A percentile compares a stretch with the other conserved stretches of the same genome.
phyloP scores from a whole-genome alignment of 30 jellyfish, hydroid and myxozoan species.

The Hydra vulgaris region DNA sequence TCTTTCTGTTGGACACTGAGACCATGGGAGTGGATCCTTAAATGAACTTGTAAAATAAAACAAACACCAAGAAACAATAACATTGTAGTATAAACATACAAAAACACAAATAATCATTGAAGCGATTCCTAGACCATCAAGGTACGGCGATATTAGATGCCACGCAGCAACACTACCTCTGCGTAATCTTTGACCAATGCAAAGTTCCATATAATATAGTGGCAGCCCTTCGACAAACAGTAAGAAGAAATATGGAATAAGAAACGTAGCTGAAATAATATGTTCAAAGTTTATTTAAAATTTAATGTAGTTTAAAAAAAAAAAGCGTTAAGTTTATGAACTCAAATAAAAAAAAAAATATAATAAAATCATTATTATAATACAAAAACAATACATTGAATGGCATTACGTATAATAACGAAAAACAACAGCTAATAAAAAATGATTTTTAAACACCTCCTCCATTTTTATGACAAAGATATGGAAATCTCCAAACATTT shows the following conservation, averaged over 20 bases:
- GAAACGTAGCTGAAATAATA: slow-evolving; percentile 67
- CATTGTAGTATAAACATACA: slow-evolving; percentile 94
- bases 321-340: too few species aligned
- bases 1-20: slow-evolving; percentile 65
- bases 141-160: slow-evolving; percentile 85
- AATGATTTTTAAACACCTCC: slow-evolving; percentile 51
- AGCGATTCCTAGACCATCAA: slow-evolving; percentile 96
- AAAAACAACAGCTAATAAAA: neutral
- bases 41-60: slow-evolving; percentile 76
- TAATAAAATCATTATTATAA: too few species aligned
- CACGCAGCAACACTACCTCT: slow-evolving; percentile 89
- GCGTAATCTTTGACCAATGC: slow-evolving; percentile 97
- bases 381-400: too few species aligned
- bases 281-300: neutral
- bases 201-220: slow-evolving; percentile 85
- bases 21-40: slow-evolving; percentile 91
- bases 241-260: slow-evolving; percentile 86
- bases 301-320: too few species aligned
- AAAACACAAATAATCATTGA: slow-evolving; percentile 72
- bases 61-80: slow-evolving; percentile 95
- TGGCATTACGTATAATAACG: too few species aligned
- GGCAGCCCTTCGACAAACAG: slow-evolving; percentile 95
- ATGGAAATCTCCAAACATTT: slow-evolving; percentile 96
- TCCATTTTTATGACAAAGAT: slow-evolving; percentile 87
- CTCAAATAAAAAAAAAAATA: neutral